These are phyloP conservation scores for Leptodactylus fuscus DNA, from an alignment of 2,113 vertebrate genomes.

Conservation along the genomic window DNA sequence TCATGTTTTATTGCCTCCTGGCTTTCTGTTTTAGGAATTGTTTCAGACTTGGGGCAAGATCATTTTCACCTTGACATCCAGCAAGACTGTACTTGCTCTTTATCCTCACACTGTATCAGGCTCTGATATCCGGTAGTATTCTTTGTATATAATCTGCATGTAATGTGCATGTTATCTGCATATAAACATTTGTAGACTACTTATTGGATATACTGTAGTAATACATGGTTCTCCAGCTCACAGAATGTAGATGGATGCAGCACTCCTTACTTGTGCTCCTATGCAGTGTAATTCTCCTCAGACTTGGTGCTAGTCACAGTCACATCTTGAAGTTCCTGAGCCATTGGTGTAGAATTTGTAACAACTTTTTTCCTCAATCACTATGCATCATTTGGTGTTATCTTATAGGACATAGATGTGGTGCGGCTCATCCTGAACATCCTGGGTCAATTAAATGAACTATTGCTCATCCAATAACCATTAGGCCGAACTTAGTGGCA, in stretches of 20 bases:
- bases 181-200: neutral
- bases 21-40: neutral
- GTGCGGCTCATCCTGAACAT: no score
- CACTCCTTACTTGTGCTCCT: neutral
- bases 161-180: no score
- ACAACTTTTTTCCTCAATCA: no score
- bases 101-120: neutral
- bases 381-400: no score
- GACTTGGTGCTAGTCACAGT: no score
- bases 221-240: neutral
- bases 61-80: constrained; percentile 3
- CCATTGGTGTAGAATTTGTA: no score
- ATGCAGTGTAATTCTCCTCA: no score
- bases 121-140: neutral
- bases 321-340: no score
- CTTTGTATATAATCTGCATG: neutral
- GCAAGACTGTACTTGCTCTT: neutral
- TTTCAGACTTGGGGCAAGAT: neutral
- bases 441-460: no score
- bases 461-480: no score
- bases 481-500: no score
- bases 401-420: no score
- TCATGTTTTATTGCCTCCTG: neutral
- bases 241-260: neutral
- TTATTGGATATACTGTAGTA: neutral